Evolutionary conservation across 2,888 invertebrate genomes (phyloP).

Genomic region (Pristionchus entomophagus): DNA sequence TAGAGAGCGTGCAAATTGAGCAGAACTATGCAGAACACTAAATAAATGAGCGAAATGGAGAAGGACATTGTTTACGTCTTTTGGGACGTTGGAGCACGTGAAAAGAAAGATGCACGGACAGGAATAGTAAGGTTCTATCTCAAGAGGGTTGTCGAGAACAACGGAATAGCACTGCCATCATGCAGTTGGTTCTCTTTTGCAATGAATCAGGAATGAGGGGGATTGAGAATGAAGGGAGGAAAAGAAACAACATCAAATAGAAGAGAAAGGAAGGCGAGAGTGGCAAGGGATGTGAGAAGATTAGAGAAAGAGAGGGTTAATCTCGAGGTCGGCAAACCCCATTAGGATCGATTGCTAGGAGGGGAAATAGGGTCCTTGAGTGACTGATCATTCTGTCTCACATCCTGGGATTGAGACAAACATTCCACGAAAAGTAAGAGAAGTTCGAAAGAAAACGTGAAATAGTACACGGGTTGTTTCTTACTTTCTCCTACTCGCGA

Average conservation of each 20-base stretch:
- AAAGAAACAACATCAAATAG: constrained; percentile 36
- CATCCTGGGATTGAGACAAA: background rate
- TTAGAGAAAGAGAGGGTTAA: background rate
- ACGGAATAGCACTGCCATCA: background rate
- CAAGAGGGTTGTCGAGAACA: background rate
- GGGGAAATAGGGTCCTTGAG: background rate
- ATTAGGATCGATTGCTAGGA: constrained; percentile 26
- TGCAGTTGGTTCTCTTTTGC: background rate
- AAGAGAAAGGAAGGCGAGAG: constrained; percentile 4
- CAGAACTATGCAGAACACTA: too few relatives aligned
- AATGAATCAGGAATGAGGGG: constrained; percentile 21
- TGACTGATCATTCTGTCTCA: background rate
- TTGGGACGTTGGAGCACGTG: too few relatives aligned
- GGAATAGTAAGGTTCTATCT: too few relatives aligned
- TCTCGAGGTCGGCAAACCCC: background rate
- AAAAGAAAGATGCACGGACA: too few relatives aligned
- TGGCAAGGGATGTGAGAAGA: background rate
- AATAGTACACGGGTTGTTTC: background rate
- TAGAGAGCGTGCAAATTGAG: too few relatives aligned
- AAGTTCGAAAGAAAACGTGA: background rate
- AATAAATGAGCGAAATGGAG: background rate
- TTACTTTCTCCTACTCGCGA: background rate
- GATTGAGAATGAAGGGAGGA: too few relatives aligned
- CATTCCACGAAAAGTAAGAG: background rate
- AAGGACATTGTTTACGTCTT: background rate